Percentiles rank a stretch among this genome's conserved stretches.
phyloP scores from a whole-genome alignment of 2,797 vertebrate species.

The Cynodonichthys magdalenae region DNA sequence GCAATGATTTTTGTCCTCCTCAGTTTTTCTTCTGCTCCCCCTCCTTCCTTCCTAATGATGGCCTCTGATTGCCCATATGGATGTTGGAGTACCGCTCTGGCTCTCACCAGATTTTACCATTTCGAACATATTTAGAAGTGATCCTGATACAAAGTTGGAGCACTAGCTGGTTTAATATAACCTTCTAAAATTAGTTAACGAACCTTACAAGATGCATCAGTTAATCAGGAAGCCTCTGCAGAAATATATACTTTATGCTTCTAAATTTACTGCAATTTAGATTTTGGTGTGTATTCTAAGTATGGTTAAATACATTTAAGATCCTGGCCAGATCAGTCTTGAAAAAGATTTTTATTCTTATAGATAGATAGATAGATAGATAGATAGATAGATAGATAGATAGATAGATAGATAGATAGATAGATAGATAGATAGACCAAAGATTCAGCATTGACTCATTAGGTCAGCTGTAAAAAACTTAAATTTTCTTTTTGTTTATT shows the following conservation, averaged over 20 bases:
- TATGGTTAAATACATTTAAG: too few species aligned
- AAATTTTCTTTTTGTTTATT: too few species aligned
- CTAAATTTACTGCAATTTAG: neutral
- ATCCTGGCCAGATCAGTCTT: too few species aligned
- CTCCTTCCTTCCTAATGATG: conserved; percentile 49
- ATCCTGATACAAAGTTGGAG: conserved; percentile 52
- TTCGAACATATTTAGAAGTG: conserved; percentile 47
- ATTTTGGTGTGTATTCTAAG: too few species aligned
- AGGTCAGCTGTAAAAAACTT: too few species aligned
- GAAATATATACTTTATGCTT: conserved; percentile 9
- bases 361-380: too few species aligned
- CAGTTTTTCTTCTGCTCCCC: too few species aligned
- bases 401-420: too few species aligned
- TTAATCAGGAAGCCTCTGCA: conserved; percentile 24
- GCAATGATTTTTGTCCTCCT: conserved; percentile 60
- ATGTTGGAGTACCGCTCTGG: conserved; percentile 47
- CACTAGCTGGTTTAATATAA: conserved; percentile 24
- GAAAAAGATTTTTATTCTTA: too few species aligned
- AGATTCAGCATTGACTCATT: too few species aligned
- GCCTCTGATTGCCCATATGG: conserved; percentile 61
- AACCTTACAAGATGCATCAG: conserved; percentile 22
- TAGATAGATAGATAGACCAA: too few species aligned
- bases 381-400: too few species aligned
- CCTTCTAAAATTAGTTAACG: conserved; percentile 11
- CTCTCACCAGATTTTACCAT: conserved; percentile 36